Conservation (phyloP, 1,140 invertebrate species). For the Tigriopus japonicus region DNA sequence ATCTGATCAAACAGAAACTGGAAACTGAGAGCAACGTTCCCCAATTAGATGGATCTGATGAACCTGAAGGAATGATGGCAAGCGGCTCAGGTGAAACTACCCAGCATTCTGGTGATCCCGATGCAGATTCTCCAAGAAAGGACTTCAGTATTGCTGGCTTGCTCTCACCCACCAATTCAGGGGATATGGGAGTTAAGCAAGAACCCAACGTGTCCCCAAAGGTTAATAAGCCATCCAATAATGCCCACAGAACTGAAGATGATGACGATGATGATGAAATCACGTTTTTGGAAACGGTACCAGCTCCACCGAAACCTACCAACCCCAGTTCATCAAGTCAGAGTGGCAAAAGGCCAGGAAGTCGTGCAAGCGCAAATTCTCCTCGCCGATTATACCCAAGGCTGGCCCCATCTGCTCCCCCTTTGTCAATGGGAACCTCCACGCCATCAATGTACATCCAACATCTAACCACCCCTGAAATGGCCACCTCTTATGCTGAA, state of each 20-base stretch:
- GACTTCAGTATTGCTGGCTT: slow-evolving; percentile 13
- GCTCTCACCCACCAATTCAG: background rate
- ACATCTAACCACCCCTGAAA: background rate
- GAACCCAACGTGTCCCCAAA: no score
- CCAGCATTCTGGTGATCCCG: background rate
- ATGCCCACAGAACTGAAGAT: background rate
- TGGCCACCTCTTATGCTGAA: background rate
- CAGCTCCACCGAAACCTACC: background rate
- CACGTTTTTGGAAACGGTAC: background rate
- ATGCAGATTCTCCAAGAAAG: background rate
- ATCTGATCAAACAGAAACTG: background rate
- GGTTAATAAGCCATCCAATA: no score
- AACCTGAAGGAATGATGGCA: background rate
- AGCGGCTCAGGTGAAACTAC: no score
- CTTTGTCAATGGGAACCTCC: background rate
- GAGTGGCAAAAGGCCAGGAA: background rate
- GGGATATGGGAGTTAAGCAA: no score
- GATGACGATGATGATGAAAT: slow-evolving; percentile 1
- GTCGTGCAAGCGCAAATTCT: background rate
- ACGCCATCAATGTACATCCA: background rate
- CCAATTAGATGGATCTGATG: background rate
- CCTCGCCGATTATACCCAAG: background rate
- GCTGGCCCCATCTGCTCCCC: background rate
- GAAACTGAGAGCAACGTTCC: background rate
- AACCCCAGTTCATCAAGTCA: background rate